Conservation (phyloP, 37 sponge, comb jelly and placozoan genomes). For the Halisarca cf. caerulea region DNA sequence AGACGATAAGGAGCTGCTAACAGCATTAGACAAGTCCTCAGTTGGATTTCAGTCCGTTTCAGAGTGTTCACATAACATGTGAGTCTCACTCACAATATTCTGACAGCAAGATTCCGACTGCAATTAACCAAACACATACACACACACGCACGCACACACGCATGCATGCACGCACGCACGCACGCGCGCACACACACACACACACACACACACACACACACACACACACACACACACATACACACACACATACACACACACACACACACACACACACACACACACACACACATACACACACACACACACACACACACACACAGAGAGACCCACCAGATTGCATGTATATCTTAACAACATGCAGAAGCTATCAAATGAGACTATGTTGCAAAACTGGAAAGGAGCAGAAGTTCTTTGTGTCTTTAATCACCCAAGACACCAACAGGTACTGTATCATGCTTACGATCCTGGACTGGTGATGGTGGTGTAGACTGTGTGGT, state of each 20-base stretch:
- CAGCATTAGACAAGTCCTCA: background rate
- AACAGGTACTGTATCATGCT: no score
- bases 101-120: no score
- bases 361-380: background rate
- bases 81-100: no score
- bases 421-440: background rate
- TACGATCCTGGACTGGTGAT: no score
- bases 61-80: background rate
- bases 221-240: background rate
- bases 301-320: constrained; percentile 13
- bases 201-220: background rate
- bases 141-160: no score
- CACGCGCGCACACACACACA: background rate
- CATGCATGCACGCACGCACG: no score
- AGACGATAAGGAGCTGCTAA: background rate
- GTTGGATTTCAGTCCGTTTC: background rate
- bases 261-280: background rate
- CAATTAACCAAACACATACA: no score
- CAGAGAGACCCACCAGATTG: background rate
- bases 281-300: background rate
- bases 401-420: background rate
- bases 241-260: background rate
- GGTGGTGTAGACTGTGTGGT: no score
- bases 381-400: background rate
- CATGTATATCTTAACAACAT: background rate